Evolutionary conservation across 2,113 vertebrate genomes (phyloP), one percentile per base, ranked within the genome.

Genomic region (Excalfactoria chinensis): DNA sequence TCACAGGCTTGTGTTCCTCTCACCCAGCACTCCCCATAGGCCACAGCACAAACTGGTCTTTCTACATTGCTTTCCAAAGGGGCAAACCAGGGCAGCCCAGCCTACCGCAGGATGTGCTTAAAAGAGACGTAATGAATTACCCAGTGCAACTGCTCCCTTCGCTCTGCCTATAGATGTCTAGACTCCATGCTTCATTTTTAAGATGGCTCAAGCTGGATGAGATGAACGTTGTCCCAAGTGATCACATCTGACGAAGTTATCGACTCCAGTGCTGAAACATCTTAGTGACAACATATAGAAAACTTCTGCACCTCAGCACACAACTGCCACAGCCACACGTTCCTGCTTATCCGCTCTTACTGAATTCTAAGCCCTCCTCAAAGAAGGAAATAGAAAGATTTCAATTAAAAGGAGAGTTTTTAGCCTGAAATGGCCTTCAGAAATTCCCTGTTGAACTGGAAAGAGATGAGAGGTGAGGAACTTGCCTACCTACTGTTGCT

Each of bases 271-370:
- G 26, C 63, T 76, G 60, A 51, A 70, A 56, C 8, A 4, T 6
- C 6, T 41, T 18, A 44, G 8, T 21, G 43, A 68, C 14, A 7
- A 18, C 1, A 0, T 2, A 11, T 3, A 35, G 46, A 64, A 80
- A 22, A 43, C 7, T 43, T 74, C 66, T 78, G 66, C 35, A 16
- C 25, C 1, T 2, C 25, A 19, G 22, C 13, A 21, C 16, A 41
- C 3, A 1, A 20, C 34, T 35, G 67, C 46, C 37, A 4, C 37
- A 46, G 22, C 72, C 53, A 25, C 43, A 13, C 37, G 12, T 34
- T 77, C 53, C 82, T 67, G 58, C 26, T 56, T 30, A 51, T 12
- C 51, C 40, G 10, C 40, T 48, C 56, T 16, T n/a, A 19, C 44
- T 83, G 10, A 71, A 56, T 46, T 68, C 80, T 70, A 86, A 69